Percentiles rank a stretch among this genome's conserved stretches.
These are phyloP conservation scores for Oeneis ivallda DNA, from an alignment of 2,888 invertebrate species.

Conservation along the genomic window DNA sequence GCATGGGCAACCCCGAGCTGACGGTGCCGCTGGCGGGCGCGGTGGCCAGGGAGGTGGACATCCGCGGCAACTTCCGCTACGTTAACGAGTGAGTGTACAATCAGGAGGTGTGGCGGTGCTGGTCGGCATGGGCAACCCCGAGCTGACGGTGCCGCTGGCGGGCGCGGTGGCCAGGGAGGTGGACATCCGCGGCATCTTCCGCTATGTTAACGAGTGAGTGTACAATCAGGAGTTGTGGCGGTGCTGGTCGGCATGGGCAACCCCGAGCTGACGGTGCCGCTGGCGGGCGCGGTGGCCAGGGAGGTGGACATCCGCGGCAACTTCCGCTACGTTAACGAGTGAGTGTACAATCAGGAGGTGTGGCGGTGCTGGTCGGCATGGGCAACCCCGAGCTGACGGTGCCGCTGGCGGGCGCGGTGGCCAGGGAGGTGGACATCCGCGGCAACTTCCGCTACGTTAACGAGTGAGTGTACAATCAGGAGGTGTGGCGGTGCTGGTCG, in stretches of 20 bases:
- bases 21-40: constrained; percentile 92
- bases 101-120: constrained; percentile 85
- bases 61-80: constrained; percentile 97
- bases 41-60: constrained; percentile 92
- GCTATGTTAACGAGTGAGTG: constrained; percentile 95
- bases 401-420: constrained; percentile 90
- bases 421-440: constrained; percentile 94
- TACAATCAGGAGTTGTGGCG: constrained; percentile 69
- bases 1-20: constrained; percentile 90
- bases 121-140: constrained; percentile 92
- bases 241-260: constrained; percentile 95
- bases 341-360: constrained; percentile 57
- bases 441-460: constrained; percentile 98
- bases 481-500: constrained; percentile 91
- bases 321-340: constrained; percentile 97
- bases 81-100: constrained; percentile 87
- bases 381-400: constrained; percentile 89
- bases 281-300: constrained; percentile 89
- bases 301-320: constrained; percentile 97
- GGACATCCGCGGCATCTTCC: constrained; percentile 95
- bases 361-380: constrained; percentile 93
- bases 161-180: constrained; percentile 92
- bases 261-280: constrained; percentile 88
- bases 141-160: constrained; percentile 90
- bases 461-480: constrained; percentile 82